phyloP scores from a whole-genome alignment of 1,140 invertebrate genomes.

The Plectrocnemia conspersa region DNA sequence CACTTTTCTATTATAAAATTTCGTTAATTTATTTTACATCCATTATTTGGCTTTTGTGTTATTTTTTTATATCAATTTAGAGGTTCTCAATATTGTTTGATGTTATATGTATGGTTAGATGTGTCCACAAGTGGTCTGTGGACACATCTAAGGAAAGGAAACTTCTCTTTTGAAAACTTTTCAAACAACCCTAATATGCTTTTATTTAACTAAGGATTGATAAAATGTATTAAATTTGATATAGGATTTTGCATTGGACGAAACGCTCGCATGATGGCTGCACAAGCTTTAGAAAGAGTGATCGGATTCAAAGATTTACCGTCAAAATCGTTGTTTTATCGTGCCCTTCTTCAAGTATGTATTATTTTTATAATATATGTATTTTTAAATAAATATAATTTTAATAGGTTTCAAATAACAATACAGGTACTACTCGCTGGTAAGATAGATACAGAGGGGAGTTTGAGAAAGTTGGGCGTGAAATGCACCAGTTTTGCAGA shows the following conservation, averaged over 20 bases:
- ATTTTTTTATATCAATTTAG: no score
- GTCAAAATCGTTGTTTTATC: conserved; percentile 62
- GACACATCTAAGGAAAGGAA: no score
- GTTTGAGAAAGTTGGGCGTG: conserved; percentile 45
- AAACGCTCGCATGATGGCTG: conserved; percentile 77
- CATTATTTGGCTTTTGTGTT: no score
- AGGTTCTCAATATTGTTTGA: no score
- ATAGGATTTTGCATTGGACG: conserved; percentile 54
- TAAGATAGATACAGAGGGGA: conserved; percentile 41
- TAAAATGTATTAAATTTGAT: no score
- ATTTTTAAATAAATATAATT: conserved; percentile 37
- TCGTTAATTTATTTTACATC: no score
- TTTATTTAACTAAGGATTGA: no score
- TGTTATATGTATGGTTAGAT: no score
- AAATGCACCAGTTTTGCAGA: conserved; percentile 58
- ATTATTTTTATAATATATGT: conserved; percentile 43
- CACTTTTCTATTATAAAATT: no score
- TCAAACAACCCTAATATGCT: no score
- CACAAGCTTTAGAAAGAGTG: conserved; percentile 69
- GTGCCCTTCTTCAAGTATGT: conserved; percentile 66
- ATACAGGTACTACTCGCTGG: conserved; percentile 44
- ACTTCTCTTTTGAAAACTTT: no score
- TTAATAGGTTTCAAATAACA: conserved; percentile 7
- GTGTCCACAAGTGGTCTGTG: no score
- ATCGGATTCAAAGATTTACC: conserved; percentile 53